Evolutionary conservation across 2,113 vertebrate genomes (phyloP), one percentile per base, ranked within the genome.

Genomic region (Acrocephalus kingi): DNA sequence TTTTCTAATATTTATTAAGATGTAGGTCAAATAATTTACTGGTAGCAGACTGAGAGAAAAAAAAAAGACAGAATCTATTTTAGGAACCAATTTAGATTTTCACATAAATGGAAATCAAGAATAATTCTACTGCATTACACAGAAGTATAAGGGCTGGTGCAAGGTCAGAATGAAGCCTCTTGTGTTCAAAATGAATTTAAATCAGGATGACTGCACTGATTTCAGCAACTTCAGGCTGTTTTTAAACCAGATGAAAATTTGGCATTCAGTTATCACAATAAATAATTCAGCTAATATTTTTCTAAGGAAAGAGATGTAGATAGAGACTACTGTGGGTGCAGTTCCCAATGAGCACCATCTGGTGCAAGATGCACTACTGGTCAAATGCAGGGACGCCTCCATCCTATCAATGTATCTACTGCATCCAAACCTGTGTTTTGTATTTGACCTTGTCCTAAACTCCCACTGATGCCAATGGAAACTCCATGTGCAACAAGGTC

Each of bases 1-100:
- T 90, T 95, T 90, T 16, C 59, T 90, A 87, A 54, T 95, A 93
- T 93, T 95, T 95, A 77, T 93, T 84, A 84, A 95, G 64, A 97
- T 95, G 71, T 97, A 95, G 96, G 94, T 97, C 95, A 96, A 97
- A 96, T 94, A 93, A 94, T 92, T 87, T 90, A 94, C 72, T 96
- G 64, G 63, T 97, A 92, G 83, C 13, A 4, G 94, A 46, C 76
- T 75, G 76, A 85, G 78, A 76, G 56, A 17, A 58, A 88, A 95
- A 95, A 92, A 92, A 94, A 96, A 84, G 46, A 48, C 52, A 59
- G 51, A 37, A 46, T 88, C 94, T 96, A 96, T 97, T 96, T 97
- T 94, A 94, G 89, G 94, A 97, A 90, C 79, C 72, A 96, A 96
- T 92, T 97, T 96, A 94, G 73, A 95, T 95, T 96, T 96, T 92